Evolutionary conservation across 1,140 invertebrate genomes (phyloP), one percentile per base, ranked within the genome.

Genomic region (Vanessa tameamea): DNA sequence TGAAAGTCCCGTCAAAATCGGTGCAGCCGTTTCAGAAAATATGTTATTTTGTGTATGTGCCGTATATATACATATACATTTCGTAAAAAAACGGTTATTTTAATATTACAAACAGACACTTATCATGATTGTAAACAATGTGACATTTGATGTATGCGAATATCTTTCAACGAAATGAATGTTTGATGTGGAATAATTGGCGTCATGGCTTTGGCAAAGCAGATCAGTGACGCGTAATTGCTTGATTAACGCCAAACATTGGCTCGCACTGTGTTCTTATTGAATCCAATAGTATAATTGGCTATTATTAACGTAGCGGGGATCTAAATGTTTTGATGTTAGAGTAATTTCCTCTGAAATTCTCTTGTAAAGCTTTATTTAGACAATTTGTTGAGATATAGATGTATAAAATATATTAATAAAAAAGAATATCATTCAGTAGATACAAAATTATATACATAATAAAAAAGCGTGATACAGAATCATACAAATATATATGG

Each of bases 191-290:
- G 14, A 31, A 61, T 61, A 61, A 61, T 61, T 61, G 57, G 26
- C 57, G 57, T 51, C 57, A 20, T 37, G 57, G n/a, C 23, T 13
- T 61, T 61, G 57, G 57, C 57, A 61, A 26, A 23, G 57, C 23
- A 2, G 26, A 15, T 61, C 26, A n/a, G 31, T 37, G 57, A 61
- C 57, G 57, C 26, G 57, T 61, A 61, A 61, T 37, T 37, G 57
- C 57, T 61, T 61, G 57, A 61, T 61, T 61, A 61, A 61, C 37
- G 23, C 57, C 57, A 61, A 61, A 61, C 57, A 61, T 61, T 61
- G 57, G 57, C 14, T 61, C 57, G 26, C 15, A 8, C 57, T 61
- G 55, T 57, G 57, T 43, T 61, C 57, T 61, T 61, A 37, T 61
- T 61, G 23, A 37, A 61, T 61, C 57, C 43, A 61, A 61, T 61